A percentile compares a stretch with the other conserved stretches of the same genome.
Evolutionary conservation across 2,113 vertebrate genomes (phyloP).

Genomic region (Marmota monax): DNA sequence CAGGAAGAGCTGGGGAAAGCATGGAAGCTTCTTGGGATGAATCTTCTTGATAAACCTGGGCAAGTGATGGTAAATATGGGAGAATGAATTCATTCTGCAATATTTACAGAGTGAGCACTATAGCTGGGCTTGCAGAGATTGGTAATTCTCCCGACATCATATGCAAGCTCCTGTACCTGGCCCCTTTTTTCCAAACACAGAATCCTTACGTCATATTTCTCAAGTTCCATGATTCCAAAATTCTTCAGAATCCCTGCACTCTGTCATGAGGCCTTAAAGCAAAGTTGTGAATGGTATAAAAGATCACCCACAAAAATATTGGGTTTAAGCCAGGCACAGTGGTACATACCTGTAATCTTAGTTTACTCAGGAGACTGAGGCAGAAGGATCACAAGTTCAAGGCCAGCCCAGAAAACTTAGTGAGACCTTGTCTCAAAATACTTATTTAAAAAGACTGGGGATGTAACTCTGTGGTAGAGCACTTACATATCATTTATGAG

Average conservation of each 20-base stretch:
- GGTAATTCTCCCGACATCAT: neutral
- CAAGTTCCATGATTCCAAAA: neutral
- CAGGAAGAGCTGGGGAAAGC: neutral
- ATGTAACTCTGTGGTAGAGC: too few relatives aligned
- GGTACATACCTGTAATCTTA: too few relatives aligned
- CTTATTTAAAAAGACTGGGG: too few relatives aligned
- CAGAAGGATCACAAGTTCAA: too few relatives aligned
- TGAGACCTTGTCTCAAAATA: too few relatives aligned
- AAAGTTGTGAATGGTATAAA: neutral
- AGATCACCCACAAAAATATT: neutral
- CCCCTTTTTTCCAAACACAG: neutral
- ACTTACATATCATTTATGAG: too few relatives aligned
- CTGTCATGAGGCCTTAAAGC: neutral
- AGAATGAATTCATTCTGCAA: neutral
- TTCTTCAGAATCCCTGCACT: neutral
- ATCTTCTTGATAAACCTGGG: neutral
- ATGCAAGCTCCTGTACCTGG: neutral
- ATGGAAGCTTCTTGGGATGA: neutral
- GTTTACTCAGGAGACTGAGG: too few relatives aligned
- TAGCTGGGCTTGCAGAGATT: neutral
- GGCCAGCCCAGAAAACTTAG: too few relatives aligned
- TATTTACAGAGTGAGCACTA: neutral
- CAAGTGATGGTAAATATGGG: neutral
- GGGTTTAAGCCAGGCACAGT: neutral
- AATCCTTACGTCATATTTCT: neutral